A percentile compares a stretch with the other conserved stretches of the same genome.
Conservation (phyloP, 2,113 vertebrate genomes). For the Nothoprocta pentlandii region DNA sequence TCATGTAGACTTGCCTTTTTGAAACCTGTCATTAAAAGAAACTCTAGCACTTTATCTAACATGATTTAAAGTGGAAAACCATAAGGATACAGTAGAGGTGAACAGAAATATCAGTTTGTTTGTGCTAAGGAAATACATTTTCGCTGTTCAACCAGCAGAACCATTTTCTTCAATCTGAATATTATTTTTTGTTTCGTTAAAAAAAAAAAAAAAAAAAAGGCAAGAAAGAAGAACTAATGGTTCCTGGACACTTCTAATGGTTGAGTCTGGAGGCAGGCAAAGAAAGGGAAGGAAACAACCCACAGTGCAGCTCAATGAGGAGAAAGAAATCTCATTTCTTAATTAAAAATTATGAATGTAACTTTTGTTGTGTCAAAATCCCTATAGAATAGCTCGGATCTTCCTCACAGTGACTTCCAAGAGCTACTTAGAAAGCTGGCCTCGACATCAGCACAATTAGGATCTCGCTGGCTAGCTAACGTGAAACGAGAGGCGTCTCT, state of each 20-base stretch:
- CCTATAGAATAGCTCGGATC: conserved; percentile 54
- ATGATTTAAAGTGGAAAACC: neutral
- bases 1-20: neutral
- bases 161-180: neutral
- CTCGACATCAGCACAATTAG: conserved; percentile 62
- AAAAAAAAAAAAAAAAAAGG: neutral
- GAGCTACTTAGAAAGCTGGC: conserved; percentile 67
- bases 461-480: conserved; percentile 59
- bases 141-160: neutral
- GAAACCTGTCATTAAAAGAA: neutral
- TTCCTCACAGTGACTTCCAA: conserved; percentile 63
- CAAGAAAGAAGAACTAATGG: neutral
- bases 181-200: neutral
- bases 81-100: neutral
- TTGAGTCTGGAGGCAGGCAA: neutral
- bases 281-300: conserved; percentile 9
- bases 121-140: neutral
- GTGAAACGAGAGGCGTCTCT: conserved; percentile 53
- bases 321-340: conserved; percentile 51
- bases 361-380: conserved; percentile 72
- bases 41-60: neutral
- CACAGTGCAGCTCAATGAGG: neutral
- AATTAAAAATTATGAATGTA: conserved; percentile 75
- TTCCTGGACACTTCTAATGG: neutral
- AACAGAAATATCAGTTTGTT: neutral